Evolutionary conservation across 2,888 invertebrate species (phyloP), one percentile per base, ranked within the genome.

Genomic region (Eupithecia insigniata): DNA sequence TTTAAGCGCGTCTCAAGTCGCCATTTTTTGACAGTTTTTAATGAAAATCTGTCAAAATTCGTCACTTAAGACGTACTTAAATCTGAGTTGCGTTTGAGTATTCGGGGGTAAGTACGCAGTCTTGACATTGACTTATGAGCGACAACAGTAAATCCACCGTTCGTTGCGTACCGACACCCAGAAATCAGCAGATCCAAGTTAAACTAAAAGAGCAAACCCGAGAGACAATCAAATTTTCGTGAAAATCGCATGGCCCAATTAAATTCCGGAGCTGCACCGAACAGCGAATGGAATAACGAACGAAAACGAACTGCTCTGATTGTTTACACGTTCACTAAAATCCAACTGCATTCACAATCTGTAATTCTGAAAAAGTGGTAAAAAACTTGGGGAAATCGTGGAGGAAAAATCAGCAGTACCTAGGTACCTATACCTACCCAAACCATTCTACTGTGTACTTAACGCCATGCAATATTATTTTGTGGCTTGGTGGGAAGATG

Each of bases 171-270:
- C 30, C 60, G 28, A 60, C 60, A 30, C 60, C 16, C 26, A 55
- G 18, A 69, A 72, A 71, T 65, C 64, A 69, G 66, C 70, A 61
- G 66, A 55, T 26, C 72, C 72, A 72, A 66, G 61, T 69, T 69
- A 46, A 78, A 74, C 71, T 72, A 69, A 77, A 77, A 75, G 77
- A 75, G 72, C 72, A 69, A 71, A 72, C 71, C 65, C 58, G 66
- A 70, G 79, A 79, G 78, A 76, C 76, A 84, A 84, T 82, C 79
- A 83, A 83, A 82, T 78, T 84, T 84, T 80, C 76, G 78, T 79
- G 81, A 72, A 80, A 84, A 83, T 83, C 80, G 79, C 81, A 81
- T 83, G 84, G 81, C 79, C 85, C 84, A 87, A 85, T 87, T 85
- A 86, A 82, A 82, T 81, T 81, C 78, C 79, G 77, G 68, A 34